Percentiles rank a stretch among this genome's conserved stretches.
phyloP scores from a whole-genome alignment of 2,113 vertebrate species.

The Gymnarchus niloticus region DNA sequence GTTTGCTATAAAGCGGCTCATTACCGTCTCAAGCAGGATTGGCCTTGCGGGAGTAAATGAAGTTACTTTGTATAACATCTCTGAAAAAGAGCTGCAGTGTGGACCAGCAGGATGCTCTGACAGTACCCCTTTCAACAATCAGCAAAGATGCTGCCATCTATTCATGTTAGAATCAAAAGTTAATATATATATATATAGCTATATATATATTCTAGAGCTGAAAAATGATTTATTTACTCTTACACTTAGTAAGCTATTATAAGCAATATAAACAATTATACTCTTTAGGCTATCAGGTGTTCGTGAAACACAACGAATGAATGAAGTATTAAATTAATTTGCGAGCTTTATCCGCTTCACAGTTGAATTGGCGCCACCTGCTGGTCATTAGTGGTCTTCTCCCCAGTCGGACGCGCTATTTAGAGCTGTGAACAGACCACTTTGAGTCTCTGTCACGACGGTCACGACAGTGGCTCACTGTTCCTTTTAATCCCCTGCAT shows the following conservation, averaged over 20 bases:
- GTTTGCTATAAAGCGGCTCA: not conserved
- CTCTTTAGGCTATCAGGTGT: not conserved
- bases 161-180: not conserved
- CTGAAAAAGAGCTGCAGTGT: not conserved
- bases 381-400: constrained; percentile 55
- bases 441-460: not conserved
- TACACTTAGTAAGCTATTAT: not conserved
- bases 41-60: not conserved
- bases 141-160: not conserved
- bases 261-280: not conserved
- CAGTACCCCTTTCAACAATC: not conserved
- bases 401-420: constrained; percentile 15
- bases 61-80: not conserved
- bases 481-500: not conserved
- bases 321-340: not conserved
- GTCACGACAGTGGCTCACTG: not conserved
- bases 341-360: constrained; percentile 41
- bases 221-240: not conserved
- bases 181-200: too few relatives aligned
- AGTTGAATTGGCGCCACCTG: constrained; percentile 68
- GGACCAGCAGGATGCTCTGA: not conserved
- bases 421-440: too few relatives aligned
- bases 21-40: not conserved
- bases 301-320: not conserved
- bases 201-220: not conserved